phyloP scores from a whole-genome alignment of 2,888 invertebrate genomes.

The Agrochola circellaris region DNA sequence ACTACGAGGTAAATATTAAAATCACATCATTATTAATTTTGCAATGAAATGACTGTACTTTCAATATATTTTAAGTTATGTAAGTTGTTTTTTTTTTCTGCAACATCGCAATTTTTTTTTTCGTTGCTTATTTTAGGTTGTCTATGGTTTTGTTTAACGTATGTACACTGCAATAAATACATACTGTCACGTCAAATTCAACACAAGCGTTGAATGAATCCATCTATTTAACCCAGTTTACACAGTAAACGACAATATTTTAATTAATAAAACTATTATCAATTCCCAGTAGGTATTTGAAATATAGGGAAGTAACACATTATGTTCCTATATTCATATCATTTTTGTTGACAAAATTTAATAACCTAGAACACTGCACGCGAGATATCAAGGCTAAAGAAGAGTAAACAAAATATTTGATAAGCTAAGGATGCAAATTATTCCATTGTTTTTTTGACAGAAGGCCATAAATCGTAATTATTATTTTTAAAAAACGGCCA shows the following conservation, averaged over 20 bases:
- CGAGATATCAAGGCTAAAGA: conserved; percentile 42
- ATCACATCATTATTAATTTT: neutral
- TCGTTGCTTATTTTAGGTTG: neutral
- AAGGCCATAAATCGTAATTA: conserved; percentile 14
- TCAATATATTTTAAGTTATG: neutral
- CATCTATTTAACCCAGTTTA: neutral
- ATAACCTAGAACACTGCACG: conserved; percentile 21
- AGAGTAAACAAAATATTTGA: conserved; percentile 50
- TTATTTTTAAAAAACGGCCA: neutral
- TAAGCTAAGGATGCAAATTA: conserved; percentile 50
- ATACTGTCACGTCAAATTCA: neutral
- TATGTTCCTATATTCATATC: conserved; percentile 32
- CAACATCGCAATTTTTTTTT: neutral
- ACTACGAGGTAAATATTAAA: neutral
- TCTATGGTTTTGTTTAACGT: too few relatives aligned
- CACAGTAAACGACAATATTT: neutral
- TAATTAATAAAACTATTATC: conserved; percentile 29
- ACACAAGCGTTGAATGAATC: neutral
- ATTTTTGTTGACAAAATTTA: conserved; percentile 13
- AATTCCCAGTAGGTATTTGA: conserved; percentile 5
- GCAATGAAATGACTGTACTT: neutral
- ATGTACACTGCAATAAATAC: neutral
- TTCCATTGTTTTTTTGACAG: conserved; percentile 42
- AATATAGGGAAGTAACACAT: conserved; percentile 33
- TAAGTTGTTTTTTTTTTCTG: neutral